Percentiles rank a stretch among this genome's conserved stretches.
These are phyloP conservation scores for Sander vitreus DNA, from an alignment of 2,113 vertebrate genomes.

Conservation along the genomic window DNA sequence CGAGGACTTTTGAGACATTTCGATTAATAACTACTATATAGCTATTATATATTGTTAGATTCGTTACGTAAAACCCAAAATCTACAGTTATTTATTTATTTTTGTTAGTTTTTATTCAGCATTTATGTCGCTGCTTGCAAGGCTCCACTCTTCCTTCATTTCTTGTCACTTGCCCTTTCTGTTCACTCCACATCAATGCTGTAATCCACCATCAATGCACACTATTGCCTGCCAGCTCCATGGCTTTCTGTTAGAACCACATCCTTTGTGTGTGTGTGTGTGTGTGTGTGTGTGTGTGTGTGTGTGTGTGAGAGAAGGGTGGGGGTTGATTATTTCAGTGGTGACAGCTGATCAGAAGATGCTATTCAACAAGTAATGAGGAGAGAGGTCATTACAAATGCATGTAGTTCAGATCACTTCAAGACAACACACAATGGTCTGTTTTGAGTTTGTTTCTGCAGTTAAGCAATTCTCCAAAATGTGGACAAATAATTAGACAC, in stretches of 20 bases:
- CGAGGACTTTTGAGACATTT: neutral
- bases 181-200: constrained; percentile 68
- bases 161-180: constrained; percentile 63
- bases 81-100: neutral
- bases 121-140: neutral
- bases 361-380: constrained; percentile 54
- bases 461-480: too few relatives aligned
- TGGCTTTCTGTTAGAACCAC: constrained; percentile 68
- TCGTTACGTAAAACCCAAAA: neutral
- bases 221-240: constrained; percentile 71
- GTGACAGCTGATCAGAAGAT: constrained; percentile 61
- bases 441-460: neutral
- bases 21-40: neutral
- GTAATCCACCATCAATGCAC: constrained; percentile 75
- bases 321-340: constrained; percentile 62
- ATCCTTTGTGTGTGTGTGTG: constrained; percentile 71
- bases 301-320: constrained; percentile 35
- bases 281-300: constrained; percentile 23
- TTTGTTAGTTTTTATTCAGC: neutral
- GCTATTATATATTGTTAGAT: too few relatives aligned
- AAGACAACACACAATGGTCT: neutral
- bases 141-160: constrained; percentile 32
- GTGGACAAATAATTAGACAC: neutral
- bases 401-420: constrained; percentile 1
- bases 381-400: constrained; percentile 31